phyloP scores from a whole-genome alignment of 2,113 vertebrate species.

The Saguinus imperator region DNA sequence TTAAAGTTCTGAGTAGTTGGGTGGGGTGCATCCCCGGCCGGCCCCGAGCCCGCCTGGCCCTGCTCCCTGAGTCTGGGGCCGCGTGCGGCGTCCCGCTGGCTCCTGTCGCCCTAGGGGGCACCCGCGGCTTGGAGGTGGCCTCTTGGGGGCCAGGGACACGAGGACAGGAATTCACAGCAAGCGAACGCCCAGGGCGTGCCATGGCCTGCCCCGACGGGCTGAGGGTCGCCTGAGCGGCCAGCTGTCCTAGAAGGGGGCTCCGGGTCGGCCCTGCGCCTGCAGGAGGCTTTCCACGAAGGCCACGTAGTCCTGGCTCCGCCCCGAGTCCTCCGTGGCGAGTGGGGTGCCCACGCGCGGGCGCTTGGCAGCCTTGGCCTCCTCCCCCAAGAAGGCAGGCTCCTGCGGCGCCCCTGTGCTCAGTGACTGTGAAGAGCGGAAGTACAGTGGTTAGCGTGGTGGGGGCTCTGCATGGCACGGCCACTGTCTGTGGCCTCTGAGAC shows the following conservation, averaged over 20 bases:
- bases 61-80: slow-evolving; percentile 75
- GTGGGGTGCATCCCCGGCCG: neutral
- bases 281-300: slow-evolving; percentile 93
- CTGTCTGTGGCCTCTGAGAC: neutral
- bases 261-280: slow-evolving; percentile 87
- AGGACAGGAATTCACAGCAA: slow-evolving; percentile 77
- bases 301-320: slow-evolving; percentile 85
- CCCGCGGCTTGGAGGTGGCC: slow-evolving; percentile 65
- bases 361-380: slow-evolving; percentile 91
- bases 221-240: neutral
- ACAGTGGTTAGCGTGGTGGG: neutral
- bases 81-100: neutral
- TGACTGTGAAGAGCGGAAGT: slow-evolving; percentile 80
- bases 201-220: slow-evolving; percentile 31
- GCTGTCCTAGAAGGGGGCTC: slow-evolving; percentile 71
- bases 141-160: neutral
- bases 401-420: slow-evolving; percentile 85
- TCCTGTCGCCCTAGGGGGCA: slow-evolving; percentile 58
- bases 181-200: slow-evolving; percentile 75
- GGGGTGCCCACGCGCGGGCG: slow-evolving; percentile 87
- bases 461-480: neutral
- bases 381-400: slow-evolving; percentile 80
- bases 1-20: slow-evolving; percentile 73
- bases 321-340: slow-evolving; percentile 71
- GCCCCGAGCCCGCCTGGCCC: slow-evolving; percentile 38